phyloP scores from a whole-genome alignment of 2,797 vertebrate genomes.

The Gadopsis marmoratus region DNA sequence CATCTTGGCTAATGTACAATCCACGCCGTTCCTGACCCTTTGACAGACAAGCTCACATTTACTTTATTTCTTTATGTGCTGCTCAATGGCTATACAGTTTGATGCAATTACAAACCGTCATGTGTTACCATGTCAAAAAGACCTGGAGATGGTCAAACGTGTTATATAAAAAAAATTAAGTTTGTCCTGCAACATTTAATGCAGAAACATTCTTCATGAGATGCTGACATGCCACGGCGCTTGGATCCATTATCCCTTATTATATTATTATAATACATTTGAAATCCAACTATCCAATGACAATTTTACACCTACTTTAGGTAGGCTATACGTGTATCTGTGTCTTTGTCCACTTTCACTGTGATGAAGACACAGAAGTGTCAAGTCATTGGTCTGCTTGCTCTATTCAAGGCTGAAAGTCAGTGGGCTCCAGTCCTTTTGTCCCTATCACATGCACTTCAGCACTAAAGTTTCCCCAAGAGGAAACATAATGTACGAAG shows the following conservation, averaged over 20 bases:
- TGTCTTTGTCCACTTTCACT: neutral
- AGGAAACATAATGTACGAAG: slow-evolving; percentile 24
- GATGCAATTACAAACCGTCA: slow-evolving; percentile 1
- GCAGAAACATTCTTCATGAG: neutral
- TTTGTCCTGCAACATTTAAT: neutral
- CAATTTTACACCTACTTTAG: neutral
- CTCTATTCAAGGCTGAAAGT: neutral
- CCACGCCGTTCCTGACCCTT: neutral
- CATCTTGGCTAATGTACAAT: neutral
- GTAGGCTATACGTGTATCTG: neutral
- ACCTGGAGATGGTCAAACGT: neutral
- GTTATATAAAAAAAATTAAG: neutral
- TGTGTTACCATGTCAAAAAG: slow-evolving; percentile 13
- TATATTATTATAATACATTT: neutral
- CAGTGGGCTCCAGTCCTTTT: too few relatives aligned
- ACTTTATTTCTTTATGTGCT: neutral
- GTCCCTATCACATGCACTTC: neutral
- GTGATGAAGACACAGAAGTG: neutral
- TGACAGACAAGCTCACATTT: slow-evolving; percentile 33
- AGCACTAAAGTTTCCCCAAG: slow-evolving; percentile 5
- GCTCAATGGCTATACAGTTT: neutral
- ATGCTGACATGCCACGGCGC: neutral
- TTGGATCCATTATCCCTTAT: neutral
- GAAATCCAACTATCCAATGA: neutral
- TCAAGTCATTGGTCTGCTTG: neutral